Percentiles rank a stretch among this genome's conserved stretches.
These are phyloP conservation scores for Stegastes partitus DNA, from an alignment of 2,113 vertebrate species.

Conservation along the genomic window DNA sequence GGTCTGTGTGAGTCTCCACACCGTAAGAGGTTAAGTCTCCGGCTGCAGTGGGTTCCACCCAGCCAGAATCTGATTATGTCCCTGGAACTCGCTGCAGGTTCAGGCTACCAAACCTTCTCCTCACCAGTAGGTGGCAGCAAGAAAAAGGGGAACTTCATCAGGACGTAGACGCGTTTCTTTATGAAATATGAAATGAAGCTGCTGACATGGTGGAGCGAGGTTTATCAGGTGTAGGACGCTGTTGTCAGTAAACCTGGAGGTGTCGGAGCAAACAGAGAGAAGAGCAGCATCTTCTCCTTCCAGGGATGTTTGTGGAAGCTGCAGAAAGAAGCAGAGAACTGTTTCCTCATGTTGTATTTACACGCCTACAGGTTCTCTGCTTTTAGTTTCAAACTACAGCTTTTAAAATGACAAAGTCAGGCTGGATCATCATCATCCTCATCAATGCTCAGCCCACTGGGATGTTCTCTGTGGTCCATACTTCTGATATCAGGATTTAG, in stretches of 20 bases:
- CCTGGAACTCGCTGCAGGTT: constrained; percentile 12
- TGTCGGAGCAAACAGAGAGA: background rate
- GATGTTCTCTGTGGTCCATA: no score
- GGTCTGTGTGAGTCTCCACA: background rate
- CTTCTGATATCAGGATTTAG: no score
- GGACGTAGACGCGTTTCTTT: background rate
- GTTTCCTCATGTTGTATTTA: constrained; percentile 8
- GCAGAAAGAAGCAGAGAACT: background rate
- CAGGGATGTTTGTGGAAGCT: constrained; percentile 1
- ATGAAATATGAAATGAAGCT: background rate
- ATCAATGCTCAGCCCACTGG: no score
- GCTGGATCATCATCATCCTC: no score
- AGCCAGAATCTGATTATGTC: constrained; percentile 15
- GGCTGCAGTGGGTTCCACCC: constrained; percentile 12
- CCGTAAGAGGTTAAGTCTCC: background rate
- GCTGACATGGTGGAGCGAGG: background rate
- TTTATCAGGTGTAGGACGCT: background rate
- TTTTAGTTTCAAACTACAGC: no score
- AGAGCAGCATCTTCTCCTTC: background rate
- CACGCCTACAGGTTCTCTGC: background rate
- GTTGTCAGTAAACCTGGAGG: background rate
- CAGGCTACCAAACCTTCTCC: no score
- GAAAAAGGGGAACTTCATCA: constrained; percentile 23
- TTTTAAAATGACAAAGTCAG: background rate
- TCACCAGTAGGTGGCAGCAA: constrained; percentile 74